A percentile compares a stretch with the other conserved stretches of the same genome.
These are phyloP conservation scores for Drosophila arawakana DNA, from an alignment of 1,140 invertebrate genomes.

Conservation along the genomic window DNA sequence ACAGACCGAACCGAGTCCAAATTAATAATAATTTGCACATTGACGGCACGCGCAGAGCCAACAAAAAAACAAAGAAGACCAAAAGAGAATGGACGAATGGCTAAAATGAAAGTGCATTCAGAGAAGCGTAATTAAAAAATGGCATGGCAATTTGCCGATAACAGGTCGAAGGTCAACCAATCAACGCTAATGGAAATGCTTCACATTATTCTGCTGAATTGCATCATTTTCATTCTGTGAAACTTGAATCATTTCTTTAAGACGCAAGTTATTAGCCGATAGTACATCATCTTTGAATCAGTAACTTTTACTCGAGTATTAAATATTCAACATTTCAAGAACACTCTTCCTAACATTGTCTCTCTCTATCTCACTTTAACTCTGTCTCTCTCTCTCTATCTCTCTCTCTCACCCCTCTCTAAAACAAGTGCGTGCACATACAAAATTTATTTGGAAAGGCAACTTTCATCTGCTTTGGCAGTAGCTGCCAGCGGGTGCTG, in stretches of 20 bases:
- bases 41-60: constrained; percentile 53
- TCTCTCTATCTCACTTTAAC: neutral
- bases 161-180: constrained; percentile 57
- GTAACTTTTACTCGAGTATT: constrained; percentile 22
- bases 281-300: constrained; percentile 25
- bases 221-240: neutral
- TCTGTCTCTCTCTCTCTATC: neutral
- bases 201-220: constrained; percentile 20
- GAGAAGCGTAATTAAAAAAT: constrained; percentile 24
- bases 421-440: constrained; percentile 58
- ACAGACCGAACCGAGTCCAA: constrained; percentile 56
- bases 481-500: constrained; percentile 15
- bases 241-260: neutral
- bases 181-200: constrained; percentile 54
- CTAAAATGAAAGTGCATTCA: constrained; percentile 34
- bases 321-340: constrained; percentile 43
- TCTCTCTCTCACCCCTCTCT: neutral
- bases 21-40: constrained; percentile 78
- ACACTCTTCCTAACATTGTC: neutral
- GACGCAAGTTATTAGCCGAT: neutral
- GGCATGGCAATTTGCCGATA: constrained; percentile 24
- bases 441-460: constrained; percentile 69
- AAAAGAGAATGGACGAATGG: constrained; percentile 1
- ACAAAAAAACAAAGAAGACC: constrained; percentile 26
- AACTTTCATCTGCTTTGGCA: constrained; percentile 41